Base-by-base conservation (phyloP, 2,888 invertebrate species). In the Noctua janthe region DNA sequence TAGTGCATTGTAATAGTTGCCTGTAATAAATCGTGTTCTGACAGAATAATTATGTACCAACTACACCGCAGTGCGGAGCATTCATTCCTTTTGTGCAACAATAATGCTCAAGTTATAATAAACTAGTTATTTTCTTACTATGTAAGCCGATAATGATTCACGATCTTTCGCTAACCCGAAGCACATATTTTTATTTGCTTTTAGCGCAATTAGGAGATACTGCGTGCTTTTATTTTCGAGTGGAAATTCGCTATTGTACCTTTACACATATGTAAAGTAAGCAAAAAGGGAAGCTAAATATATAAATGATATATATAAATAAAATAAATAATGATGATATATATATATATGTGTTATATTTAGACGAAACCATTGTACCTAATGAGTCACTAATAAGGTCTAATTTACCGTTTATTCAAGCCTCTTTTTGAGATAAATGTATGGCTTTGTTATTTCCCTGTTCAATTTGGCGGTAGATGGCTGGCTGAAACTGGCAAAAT, bases 1-100 rank as follows among this genome's bases (percentile, higher is more conserved):
- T 20, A 17, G 17, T 35, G 35, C 20, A 64, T 29, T 62, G 23
- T 51, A 77, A 10, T 35, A 62, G 29, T 59, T 29, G 39, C 39
- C 47, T 29, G 49, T 76, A 72, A 78, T 86, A 80, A 81, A 84
- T 86, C 51, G 39, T 64, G 20, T 71, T 84, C 74, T 80, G 64
- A 66, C 82, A 75, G 62, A 69, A 67, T 76, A 73, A 84, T 82
- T 78, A 72, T 35, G 66, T 54, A 39, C 3, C 10, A 1, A 47
- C 64, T n/a, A 54, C 76, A 77, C 79, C 79, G 79, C 79, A 85
- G 17, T 76, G 77, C 76, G 76, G 74, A 82, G 47, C 13, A n/a
- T 43, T 51, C 47, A 17, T 4, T 8, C 10, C 0, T 73, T 73
- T 64, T 35, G 35, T 10, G 8, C 1, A 1, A 64, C 35, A 62